Evolutionary conservation across 2,888 invertebrate genomes (phyloP).

Genomic region (Hetaerina titia): DNA sequence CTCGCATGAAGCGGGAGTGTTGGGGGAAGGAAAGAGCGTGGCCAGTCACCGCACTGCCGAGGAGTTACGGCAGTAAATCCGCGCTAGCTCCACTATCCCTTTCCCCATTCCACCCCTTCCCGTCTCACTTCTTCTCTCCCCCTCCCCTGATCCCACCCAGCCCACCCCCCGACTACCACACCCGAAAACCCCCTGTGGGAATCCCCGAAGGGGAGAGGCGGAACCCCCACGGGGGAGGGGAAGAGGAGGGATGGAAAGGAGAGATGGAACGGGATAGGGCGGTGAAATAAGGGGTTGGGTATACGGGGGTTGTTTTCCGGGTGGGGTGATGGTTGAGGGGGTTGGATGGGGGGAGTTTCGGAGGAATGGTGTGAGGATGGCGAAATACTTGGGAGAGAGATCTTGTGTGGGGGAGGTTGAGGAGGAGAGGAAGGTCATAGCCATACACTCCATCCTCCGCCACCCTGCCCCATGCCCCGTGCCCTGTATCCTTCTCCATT

Average conservation of each 20-base stretch:
- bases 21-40: not conserved
- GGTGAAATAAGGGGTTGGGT: no score
- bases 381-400: not conserved
- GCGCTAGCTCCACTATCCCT: not conserved
- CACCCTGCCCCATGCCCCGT: not conserved
- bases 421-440: not conserved
- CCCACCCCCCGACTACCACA: no score
- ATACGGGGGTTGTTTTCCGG: no score
- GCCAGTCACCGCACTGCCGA: not conserved
- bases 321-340: not conserved
- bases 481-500: not conserved
- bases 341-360: not conserved
- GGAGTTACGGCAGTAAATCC: constrained; percentile 38
- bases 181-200: not conserved
- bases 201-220: not conserved
- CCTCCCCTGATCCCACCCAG: no score
- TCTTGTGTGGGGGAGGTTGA: not conserved
- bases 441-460: no score
- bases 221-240: not conserved
- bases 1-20: not conserved
- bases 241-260: no score
- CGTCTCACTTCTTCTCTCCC: not conserved
- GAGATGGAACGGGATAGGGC: no score
- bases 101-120: not conserved
- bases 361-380: not conserved